phyloP scores from a whole-genome alignment of 1,140 invertebrate genomes.

The Leguminivora glycinivorella region DNA sequence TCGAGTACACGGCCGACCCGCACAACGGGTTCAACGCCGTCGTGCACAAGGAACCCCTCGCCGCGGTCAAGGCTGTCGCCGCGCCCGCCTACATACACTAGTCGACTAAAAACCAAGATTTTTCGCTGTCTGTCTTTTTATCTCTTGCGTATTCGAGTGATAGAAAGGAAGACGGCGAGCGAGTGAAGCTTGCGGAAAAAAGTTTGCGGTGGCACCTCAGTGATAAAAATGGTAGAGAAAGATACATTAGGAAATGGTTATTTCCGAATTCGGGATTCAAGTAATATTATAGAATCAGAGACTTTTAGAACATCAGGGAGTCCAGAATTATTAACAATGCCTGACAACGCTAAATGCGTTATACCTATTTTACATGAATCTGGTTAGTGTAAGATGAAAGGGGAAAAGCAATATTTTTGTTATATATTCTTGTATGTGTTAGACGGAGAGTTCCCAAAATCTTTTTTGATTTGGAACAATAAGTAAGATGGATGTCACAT shows the following conservation, averaged over 20 bases:
- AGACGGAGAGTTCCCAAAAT: background rate
- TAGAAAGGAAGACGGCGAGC: background rate
- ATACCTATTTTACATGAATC: background rate
- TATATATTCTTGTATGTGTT: background rate
- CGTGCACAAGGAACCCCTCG: conserved; percentile 70
- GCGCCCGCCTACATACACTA: conserved; percentile 53
- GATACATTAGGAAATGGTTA: background rate
- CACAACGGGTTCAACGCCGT: conserved; percentile 80
- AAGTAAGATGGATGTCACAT: background rate
- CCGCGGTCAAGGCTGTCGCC: conserved; percentile 56
- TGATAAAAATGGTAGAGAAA: background rate
- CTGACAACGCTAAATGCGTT: background rate
- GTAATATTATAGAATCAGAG: background rate
- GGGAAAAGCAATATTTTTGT: conserved; percentile 6
- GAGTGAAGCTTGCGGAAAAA: no score
- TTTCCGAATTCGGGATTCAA: background rate
- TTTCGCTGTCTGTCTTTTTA: background rate
- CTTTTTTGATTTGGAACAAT: background rate
- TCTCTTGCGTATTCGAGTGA: background rate
- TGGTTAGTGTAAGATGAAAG: background rate
- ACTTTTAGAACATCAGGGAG: background rate
- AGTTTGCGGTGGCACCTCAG: background rate
- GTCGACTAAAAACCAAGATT: conserved; percentile 22
- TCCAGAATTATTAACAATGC: no score
- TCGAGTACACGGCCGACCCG: conserved; percentile 82